Evolutionary conservation across 2,888 invertebrate genomes (phyloP), one percentile per base, ranked within the genome.

Genomic region (Platycnemis pennipes): DNA sequence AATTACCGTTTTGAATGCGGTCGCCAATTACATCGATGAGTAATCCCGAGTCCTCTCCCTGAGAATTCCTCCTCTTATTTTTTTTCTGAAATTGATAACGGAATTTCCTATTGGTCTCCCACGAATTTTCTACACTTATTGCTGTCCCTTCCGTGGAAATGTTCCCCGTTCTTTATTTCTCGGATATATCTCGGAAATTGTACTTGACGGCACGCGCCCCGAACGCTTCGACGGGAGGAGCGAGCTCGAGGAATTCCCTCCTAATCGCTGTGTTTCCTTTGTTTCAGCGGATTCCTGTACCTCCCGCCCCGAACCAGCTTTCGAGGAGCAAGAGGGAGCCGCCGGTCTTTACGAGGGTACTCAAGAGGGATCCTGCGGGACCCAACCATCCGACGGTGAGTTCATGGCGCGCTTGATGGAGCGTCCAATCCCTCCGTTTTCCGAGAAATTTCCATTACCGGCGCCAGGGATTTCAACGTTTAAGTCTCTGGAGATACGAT

Each of bases 211-310:
- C 37, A 77, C 77, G 31, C 22, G 77, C 37, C 77, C 37, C 77
- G 13, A 77, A 77, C 77, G 77, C 7, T 37, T 31, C 7, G 77
- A 26, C 77, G 77, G 77, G 37, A 77, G 77, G 37, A 37, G 77
- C n/a, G n/a, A 63, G n/a, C 63, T 31, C 77, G 77, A 77, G 4
- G 77, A 11, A 77, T 77, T 77, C 77, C n/a, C 8, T 37, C 37
- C 37, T 77, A 77, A 77, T 77, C 77, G 77, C 77, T 77, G 77
- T 31, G 13, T 37, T 31, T 77, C 77, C 77, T 77, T 77, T 77
- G 77, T 77, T 77, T 37, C 77, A 77, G 77, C 11, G 77, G 77
- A 16, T 37, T 87, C 45, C 87, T 87, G 2, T 22, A 13, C 42
- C 22, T 37, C n/a, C 37, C 44, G 87, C 87, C 46, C 45, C 45